phyloP scores from a whole-genome alignment of 2,113 vertebrate genomes.

The Prunella himalayana region DNA sequence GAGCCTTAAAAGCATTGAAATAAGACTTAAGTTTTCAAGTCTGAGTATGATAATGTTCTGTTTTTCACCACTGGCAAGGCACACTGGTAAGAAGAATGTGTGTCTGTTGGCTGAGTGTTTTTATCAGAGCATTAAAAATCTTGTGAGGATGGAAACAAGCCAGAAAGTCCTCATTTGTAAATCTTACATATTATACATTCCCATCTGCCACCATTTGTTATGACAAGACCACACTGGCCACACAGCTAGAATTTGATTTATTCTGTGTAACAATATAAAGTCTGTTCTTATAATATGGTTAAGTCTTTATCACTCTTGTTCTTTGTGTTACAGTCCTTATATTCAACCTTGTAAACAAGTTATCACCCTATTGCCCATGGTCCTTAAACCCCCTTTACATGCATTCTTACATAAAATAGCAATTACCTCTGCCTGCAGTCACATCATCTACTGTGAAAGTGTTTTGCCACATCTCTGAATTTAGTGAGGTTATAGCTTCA shows the following conservation, averaged over 20 bases:
- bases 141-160: neutral
- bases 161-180: neutral
- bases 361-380: neutral
- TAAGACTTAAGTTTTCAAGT: neutral
- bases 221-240: neutral
- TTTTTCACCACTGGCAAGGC: neutral
- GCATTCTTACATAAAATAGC: neutral
- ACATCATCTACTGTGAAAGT: neutral
- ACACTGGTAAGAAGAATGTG: neutral
- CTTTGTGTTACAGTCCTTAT: neutral
- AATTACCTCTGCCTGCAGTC: neutral
- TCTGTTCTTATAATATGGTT: rapidly evolving
- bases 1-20: neutral
- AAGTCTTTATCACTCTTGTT: neutral
- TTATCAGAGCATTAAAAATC: neutral
- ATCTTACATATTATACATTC: neutral
- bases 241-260: neutral
- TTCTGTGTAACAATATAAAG: neutral
- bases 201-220: neutral
- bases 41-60: neutral
- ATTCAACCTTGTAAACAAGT: neutral
- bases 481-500: neutral
- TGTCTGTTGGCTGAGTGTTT: neutral
- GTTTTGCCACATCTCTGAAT: neutral
- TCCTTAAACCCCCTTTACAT: neutral